Evolutionary conservation across 2,797 vertebrate genomes (phyloP).

Genomic region (Oophaga sylvatica): DNA sequence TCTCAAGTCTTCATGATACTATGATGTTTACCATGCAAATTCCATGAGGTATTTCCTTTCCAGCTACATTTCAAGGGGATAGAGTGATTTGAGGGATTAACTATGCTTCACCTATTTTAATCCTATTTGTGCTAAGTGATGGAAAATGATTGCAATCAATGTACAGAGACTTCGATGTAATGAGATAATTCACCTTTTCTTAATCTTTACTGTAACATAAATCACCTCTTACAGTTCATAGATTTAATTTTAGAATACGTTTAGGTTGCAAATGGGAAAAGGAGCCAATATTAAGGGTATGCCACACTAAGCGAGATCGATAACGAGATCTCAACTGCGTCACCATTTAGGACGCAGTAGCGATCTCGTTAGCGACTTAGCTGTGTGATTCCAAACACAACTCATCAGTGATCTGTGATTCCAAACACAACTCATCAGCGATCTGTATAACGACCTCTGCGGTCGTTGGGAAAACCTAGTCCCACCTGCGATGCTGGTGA

Average conservation of each 20-base stretch:
- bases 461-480: no score
- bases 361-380: no score
- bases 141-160: conserved; percentile 46
- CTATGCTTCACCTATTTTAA: conserved; percentile 54
- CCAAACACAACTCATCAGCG: no score
- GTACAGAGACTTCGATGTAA: conserved; percentile 15
- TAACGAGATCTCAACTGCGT: no score
- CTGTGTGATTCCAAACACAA: no score
- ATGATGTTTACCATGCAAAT: conserved; percentile 48
- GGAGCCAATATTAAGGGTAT: no score
- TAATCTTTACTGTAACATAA: conserved; percentile 13
- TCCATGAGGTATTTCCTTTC: conserved; percentile 48
- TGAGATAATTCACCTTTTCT: conserved; percentile 16
- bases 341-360: no score
- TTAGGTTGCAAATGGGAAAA: neutral
- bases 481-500: no score
- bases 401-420: no score
- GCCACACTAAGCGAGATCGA: no score
- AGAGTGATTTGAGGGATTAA: conserved; percentile 46
- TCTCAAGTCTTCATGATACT: conserved; percentile 40
- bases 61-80: conserved; percentile 37
- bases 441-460: no score
- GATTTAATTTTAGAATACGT: neutral
- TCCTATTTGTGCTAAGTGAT: conserved; percentile 47
- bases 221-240: neutral